A percentile compares a stretch with the other conserved stretches of the same genome.
Conservation (phyloP, 2,888 invertebrate species). For the Chrysomela aeneicollis region DNA sequence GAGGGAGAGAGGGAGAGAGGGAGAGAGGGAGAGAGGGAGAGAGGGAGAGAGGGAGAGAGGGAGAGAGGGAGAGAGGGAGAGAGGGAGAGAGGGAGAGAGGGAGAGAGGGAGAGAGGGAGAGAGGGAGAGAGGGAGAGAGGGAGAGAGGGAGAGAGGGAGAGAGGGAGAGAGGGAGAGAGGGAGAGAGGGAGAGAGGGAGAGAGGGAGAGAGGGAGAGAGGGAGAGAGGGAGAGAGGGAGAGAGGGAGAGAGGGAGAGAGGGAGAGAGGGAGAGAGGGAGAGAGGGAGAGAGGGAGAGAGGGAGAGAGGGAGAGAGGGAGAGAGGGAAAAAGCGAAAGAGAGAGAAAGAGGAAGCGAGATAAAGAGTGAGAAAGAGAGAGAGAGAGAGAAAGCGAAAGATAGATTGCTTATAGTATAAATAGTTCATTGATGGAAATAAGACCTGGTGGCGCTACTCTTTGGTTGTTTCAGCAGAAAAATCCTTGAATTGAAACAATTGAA, state of each 20-base stretch:
- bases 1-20: slow-evolving; percentile 11
- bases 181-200: slow-evolving; percentile 9
- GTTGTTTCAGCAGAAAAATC: too few relatives aligned
- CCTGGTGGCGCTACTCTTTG: too few relatives aligned
- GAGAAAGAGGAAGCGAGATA: slow-evolving; percentile 1
- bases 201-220: slow-evolving; percentile 4
- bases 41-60: slow-evolving; percentile 9
- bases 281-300: slow-evolving; percentile 5
- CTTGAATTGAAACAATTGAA: too few relatives aligned
- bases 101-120: slow-evolving; percentile 10
- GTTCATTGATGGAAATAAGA: too few relatives aligned
- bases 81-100: slow-evolving; percentile 9
- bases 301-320: slow-evolving; percentile 7
- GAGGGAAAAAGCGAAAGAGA: slow-evolving; percentile 9
- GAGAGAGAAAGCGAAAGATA: slow-evolving; percentile 1
- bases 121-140: slow-evolving; percentile 7
- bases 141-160: slow-evolving; percentile 8
- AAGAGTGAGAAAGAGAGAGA: slow-evolving; percentile 4
- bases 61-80: slow-evolving; percentile 8
- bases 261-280: slow-evolving; percentile 8
- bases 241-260: slow-evolving; percentile 11
- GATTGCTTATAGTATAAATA: too few relatives aligned
- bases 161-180: slow-evolving; percentile 11
- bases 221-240: slow-evolving; percentile 9
- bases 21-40: slow-evolving; percentile 9